A percentile compares a stretch with the other conserved stretches of the same genome.
These are phyloP conservation scores for Pectinophora gossypiella DNA, from an alignment of 1,140 invertebrate species.

Conservation along the genomic window DNA sequence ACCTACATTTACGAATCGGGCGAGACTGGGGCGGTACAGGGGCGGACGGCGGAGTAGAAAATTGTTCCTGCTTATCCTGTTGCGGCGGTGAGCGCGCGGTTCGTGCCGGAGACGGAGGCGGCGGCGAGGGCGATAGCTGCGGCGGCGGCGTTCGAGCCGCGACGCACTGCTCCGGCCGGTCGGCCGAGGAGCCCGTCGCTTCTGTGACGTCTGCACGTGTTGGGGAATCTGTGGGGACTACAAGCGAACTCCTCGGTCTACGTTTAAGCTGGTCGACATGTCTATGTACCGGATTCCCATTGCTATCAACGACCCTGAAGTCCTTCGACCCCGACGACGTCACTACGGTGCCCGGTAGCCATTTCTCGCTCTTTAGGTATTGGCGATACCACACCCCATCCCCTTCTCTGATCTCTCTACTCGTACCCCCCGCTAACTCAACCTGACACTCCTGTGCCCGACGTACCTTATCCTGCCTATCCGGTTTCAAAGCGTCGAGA, in stretches of 20 bases:
- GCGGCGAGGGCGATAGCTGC: neutral
- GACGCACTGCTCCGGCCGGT: neutral
- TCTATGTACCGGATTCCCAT: neutral
- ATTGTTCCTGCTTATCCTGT: neutral
- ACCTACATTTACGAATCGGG: neutral
- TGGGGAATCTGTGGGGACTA: neutral
- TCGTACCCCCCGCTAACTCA: too few species aligned
- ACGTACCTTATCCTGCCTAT: too few species aligned
- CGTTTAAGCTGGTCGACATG: conserved; percentile 6
- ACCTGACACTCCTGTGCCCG: too few species aligned
- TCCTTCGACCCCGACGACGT: neutral
- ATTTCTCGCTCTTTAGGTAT: conserved; percentile 10
- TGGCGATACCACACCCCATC: too few species aligned
- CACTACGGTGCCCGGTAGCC: neutral
- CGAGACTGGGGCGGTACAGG: neutral
- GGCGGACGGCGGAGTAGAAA: neutral
- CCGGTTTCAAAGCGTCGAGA: too few species aligned
- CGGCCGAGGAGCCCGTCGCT: neutral
- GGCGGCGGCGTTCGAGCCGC: neutral
- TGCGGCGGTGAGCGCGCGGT: too few species aligned
- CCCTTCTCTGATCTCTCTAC: too few species aligned
- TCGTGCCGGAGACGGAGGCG: too few species aligned
- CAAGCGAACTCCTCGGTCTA: conserved; percentile 2
- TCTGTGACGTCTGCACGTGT: neutral
- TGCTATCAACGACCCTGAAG: neutral